Conservation (phyloP, 2,113 vertebrate genomes). For the Danio rerio region DNA sequence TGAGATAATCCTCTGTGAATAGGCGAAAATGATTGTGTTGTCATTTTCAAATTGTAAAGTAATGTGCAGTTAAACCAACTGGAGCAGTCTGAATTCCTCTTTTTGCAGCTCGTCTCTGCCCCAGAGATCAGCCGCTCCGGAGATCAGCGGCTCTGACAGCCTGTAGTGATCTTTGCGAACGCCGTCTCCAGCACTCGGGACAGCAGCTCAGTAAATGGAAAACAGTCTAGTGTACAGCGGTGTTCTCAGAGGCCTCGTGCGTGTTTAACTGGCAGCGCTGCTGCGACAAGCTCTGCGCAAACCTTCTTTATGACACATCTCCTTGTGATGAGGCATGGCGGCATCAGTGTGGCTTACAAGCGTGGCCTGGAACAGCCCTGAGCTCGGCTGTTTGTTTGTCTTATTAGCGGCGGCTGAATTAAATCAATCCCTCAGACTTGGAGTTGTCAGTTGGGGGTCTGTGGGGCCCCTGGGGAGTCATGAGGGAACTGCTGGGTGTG, state of each 20-base stretch:
- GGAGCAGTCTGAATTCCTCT: constrained; percentile 17
- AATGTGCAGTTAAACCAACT: constrained; percentile 39
- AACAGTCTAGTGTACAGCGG: constrained; percentile 36
- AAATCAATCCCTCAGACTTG: constrained; percentile 65
- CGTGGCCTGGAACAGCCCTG: neutral
- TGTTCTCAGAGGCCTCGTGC: constrained; percentile 32
- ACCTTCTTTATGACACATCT: constrained; percentile 41
- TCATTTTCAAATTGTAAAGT: constrained; percentile 49
- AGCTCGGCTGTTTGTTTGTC: constrained; percentile 62
- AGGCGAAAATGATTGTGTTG: constrained; percentile 51
- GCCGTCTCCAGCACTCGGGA: constrained; percentile 21
- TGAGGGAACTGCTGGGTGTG: neutral
- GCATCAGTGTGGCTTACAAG: constrained; percentile 30
- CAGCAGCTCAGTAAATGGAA: constrained; percentile 23
- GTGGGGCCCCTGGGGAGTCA: neutral
- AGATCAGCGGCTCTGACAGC: constrained; percentile 47
- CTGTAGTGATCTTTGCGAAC: constrained; percentile 22
- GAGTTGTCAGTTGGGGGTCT: neutral
- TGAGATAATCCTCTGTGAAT: constrained; percentile 53
- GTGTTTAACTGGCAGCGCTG: constrained; percentile 49
- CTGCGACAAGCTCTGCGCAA: constrained; percentile 24
- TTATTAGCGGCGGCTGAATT: constrained; percentile 71
- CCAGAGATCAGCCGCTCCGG: constrained; percentile 36
- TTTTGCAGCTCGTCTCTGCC: constrained; percentile 14
- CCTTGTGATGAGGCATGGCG: constrained; percentile 22